Conservation (phyloP, 2,797 vertebrate genomes). For the Clarias pachynema region DNA sequence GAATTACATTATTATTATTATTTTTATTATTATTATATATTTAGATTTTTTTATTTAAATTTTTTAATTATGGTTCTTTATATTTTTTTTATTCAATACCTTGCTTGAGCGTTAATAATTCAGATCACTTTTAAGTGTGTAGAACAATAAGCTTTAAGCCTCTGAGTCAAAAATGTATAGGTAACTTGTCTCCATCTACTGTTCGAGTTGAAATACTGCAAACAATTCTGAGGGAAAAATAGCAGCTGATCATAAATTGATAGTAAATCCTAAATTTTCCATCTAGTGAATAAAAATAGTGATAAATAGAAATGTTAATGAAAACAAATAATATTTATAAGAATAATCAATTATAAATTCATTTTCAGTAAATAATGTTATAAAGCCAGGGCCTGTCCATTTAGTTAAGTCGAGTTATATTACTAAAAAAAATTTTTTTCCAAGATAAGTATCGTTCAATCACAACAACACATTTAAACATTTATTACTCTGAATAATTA, state of each 20-base stretch:
- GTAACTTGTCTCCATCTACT: constrained; percentile 24
- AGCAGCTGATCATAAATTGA: not conserved
- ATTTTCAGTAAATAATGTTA: not conserved
- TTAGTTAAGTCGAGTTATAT: not conserved
- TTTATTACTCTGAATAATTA: not conserved
- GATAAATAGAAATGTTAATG: not conserved
- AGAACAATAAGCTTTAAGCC: not conserved
- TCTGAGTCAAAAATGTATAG: not conserved
- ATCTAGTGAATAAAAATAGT: not conserved
- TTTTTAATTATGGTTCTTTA: not conserved
- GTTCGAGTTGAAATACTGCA: not conserved
- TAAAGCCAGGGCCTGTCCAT: not conserved
- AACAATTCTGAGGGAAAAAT: not conserved
- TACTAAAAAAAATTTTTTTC: not conserved
- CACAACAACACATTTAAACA: not conserved
- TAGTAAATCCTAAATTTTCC: not conserved
- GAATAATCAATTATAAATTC: not conserved
- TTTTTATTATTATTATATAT: not conserved
- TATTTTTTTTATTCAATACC: not conserved
- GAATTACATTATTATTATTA: too few species aligned
- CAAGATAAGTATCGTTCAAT: too few species aligned
- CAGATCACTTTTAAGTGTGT: not conserved
- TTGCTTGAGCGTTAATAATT: not conserved
- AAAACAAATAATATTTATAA: not conserved
- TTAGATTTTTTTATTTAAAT: too few species aligned